Evolutionary conservation across 1,140 invertebrate species (phyloP).

Genomic region (Scaptomyza pallida): DNA sequence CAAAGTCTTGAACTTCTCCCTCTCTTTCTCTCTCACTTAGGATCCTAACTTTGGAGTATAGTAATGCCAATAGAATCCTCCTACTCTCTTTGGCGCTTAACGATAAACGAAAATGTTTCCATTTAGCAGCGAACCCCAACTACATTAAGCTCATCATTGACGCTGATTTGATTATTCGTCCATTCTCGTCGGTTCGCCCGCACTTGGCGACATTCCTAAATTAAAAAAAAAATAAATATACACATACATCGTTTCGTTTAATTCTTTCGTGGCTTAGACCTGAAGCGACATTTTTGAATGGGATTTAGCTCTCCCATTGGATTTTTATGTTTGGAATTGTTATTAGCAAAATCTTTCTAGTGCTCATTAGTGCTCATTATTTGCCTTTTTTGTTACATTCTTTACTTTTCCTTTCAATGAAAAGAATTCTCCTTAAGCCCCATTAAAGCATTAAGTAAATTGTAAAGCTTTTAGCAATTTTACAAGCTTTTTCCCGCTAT

Average conservation of each 20-base stretch:
- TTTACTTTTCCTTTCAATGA: no score
- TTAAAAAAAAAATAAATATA: neutral
- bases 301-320: neutral
- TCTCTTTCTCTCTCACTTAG: neutral
- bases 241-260: no score
- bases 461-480: neutral
- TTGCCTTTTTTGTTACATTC: no score
- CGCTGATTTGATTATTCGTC: constrained; percentile 40
- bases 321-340: no score
- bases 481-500: neutral
- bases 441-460: neutral
- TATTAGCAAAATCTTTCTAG: no score
- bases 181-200: no score
- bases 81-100: no score
- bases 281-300: neutral
- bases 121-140: neutral
- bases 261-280: neutral
- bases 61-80: no score
- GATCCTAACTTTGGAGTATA: neutral
- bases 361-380: no score
- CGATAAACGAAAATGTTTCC: neutral
- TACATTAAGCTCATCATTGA: constrained; percentile 17
- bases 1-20: neutral
- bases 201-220: neutral
- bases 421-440: neutral